Base-by-base conservation (phyloP, 1,140 invertebrate species). In the Proales similis region DNA sequence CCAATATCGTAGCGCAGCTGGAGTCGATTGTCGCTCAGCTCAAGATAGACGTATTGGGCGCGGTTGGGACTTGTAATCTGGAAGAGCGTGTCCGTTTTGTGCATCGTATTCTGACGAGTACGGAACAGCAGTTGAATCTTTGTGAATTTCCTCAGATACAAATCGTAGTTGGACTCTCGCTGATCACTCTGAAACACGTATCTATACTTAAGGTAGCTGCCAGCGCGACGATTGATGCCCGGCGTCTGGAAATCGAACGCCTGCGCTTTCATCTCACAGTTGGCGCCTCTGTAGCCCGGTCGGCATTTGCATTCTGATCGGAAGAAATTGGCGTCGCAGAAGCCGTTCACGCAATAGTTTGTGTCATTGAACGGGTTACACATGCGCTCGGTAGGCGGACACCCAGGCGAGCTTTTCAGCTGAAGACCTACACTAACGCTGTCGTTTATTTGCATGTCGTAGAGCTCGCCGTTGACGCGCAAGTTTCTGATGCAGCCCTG, bases 131-230 rank as follows among this genome's bases (percentile, higher is more conserved):
- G 72, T 71, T 94, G 90, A 62, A 96, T 83, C 70, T 90, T 86
- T 0, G 89, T 93, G 12, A 71, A 12, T 11, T 68, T 63, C 29
- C 68, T 62, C 12, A 66, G 57, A 30, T 64, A 36, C 2, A 63
- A 17, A 17, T 46, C 36, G 22, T 33, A 47, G 42, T 17, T 29
- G 17, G 19, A 24, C 17, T n/a, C 63, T 19, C 62, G 29, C 6
- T 49, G 39, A 26, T 49, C 61, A 32, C 42, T 38, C 14, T 66
- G 30, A 27, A 66, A 61, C 42, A 87, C 62, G 43, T 68, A 64
- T 42, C 71, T 91, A 2, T 94, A 96, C 70, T 92, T 90, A 4
- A 96, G 87, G 74, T 93, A 96, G 66, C 88, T 91, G 70, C 90
- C 86, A 0, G 84, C 82, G 70, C 88, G 85, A 72, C 96, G 60